Percentiles rank a stretch among this genome's conserved stretches.
These are phyloP conservation scores for Diaprepes abbreviatus DNA, from an alignment of 2,888 invertebrate genomes.

Conservation along the genomic window DNA sequence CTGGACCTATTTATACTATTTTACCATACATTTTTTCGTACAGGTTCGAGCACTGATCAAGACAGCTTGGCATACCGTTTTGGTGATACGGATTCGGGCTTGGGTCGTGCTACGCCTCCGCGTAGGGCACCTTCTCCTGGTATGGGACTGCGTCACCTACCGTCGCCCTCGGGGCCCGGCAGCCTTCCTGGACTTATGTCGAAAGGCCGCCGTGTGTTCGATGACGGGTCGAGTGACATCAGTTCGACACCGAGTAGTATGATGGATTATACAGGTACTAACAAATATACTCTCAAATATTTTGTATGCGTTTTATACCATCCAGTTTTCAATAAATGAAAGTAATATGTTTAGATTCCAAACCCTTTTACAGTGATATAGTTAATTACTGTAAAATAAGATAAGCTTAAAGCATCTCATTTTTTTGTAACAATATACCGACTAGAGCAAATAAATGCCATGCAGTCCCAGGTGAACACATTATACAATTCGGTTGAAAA, in stretches of 20 bases:
- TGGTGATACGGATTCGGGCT: slow-evolving; percentile 85
- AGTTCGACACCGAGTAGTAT: slow-evolving; percentile 74
- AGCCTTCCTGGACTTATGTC: slow-evolving; percentile 84
- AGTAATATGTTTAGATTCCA: too few species aligned
- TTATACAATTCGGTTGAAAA: too few species aligned
- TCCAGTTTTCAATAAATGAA: too few species aligned
- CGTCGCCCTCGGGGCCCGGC: slow-evolving; percentile 88
- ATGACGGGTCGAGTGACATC: slow-evolving; percentile 87
- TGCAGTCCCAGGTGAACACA: too few species aligned
- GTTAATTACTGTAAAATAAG: too few species aligned
- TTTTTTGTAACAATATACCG: too few species aligned
- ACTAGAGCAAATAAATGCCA: too few species aligned
- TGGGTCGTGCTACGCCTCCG: slow-evolving; percentile 90
- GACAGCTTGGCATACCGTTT: slow-evolving; percentile 72
- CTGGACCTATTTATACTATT: slow-evolving; percentile 1
- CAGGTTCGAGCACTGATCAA: slow-evolving; percentile 73
- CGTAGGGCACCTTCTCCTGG: slow-evolving; percentile 89
- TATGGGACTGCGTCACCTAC: slow-evolving; percentile 81
- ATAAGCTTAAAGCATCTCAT: too few species aligned
- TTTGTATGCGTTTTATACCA: too few species aligned
- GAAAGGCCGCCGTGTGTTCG: slow-evolving; percentile 74
- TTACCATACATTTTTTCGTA: slow-evolving; percentile 45
- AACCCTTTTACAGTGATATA: too few species aligned
- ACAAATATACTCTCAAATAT: too few species aligned
- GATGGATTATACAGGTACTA: slow-evolving; percentile 88